These are phyloP conservation scores for Lepeophtheirus salmonis DNA, from an alignment of 1,140 invertebrate species.

Conservation along the genomic window DNA sequence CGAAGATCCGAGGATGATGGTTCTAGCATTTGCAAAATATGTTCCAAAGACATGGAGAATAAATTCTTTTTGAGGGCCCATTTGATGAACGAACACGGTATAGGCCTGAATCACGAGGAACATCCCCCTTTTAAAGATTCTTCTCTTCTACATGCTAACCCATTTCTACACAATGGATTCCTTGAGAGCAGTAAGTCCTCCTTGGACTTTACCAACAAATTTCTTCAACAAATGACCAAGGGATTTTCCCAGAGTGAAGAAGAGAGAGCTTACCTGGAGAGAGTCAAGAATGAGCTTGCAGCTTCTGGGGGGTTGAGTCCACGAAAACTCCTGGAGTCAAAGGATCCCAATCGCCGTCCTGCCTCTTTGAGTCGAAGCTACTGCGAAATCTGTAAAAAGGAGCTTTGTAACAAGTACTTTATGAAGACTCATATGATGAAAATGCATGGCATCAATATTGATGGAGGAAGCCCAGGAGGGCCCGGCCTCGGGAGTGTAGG, in stretches of 20 bases:
- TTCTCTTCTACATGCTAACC: neutral
- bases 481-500: no score
- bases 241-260: constrained; percentile 40
- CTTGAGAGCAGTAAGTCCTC: neutral
- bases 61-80: constrained; percentile 37
- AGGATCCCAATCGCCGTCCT: constrained; percentile 26
- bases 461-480: constrained; percentile 66
- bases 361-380: constrained; percentile 48
- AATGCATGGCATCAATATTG: constrained; percentile 93
- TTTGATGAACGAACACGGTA: constrained; percentile 39
- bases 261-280: constrained; percentile 34
- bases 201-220: neutral
- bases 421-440: constrained; percentile 99
- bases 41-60: constrained; percentile 37
- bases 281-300: constrained; percentile 19
- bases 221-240: constrained; percentile 26
- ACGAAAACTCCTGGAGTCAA: constrained; percentile 19
- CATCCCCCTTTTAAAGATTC: constrained; percentile 6
- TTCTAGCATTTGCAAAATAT: constrained; percentile 33
- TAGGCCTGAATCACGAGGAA: constrained; percentile 28
- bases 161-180: neutral
- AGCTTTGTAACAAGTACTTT: constrained; percentile 98
- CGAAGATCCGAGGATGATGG: constrained; percentile 24
- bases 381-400: constrained; percentile 98
- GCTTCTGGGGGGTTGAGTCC: constrained; percentile 21